phyloP scores from a whole-genome alignment of 2,113 vertebrate species.

The Gila orcuttii region DNA sequence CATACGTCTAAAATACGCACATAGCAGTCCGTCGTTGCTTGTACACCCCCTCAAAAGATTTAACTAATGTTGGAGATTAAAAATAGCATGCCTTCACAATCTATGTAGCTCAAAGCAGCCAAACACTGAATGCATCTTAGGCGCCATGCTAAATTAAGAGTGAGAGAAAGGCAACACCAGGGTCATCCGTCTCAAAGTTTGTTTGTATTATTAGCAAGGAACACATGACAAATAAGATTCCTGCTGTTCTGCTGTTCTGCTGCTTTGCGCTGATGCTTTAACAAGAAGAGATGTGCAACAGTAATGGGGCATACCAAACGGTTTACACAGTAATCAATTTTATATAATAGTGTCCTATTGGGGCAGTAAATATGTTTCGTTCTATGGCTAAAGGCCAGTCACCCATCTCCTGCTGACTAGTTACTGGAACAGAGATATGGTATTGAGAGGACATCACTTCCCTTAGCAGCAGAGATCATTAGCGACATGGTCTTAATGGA shows the following conservation, averaged over 20 bases:
- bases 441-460: neutral
- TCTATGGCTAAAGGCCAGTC: slow-evolving; percentile 39
- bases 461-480: slow-evolving; percentile 37
- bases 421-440: slow-evolving; percentile 15
- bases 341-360: slow-evolving; percentile 42
- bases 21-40: neutral
- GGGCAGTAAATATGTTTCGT: slow-evolving; percentile 28
- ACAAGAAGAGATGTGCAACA: slow-evolving; percentile 25
- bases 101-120: neutral
- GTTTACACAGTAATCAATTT: slow-evolving; percentile 54
- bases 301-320: slow-evolving; percentile 28
- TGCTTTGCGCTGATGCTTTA: slow-evolving; percentile 7
- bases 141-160: neutral
- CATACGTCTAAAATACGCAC: neutral
- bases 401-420: slow-evolving; percentile 31
- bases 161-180: neutral
- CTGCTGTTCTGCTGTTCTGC: slow-evolving; percentile 27
- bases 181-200: slow-evolving; percentile 39
- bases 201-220: slow-evolving; percentile 30
- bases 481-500: slow-evolving; percentile 11
- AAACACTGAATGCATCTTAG: neutral
- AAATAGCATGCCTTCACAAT: slow-evolving; percentile 30
- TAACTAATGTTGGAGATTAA: slow-evolving; percentile 16
- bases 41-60: neutral
- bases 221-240: neutral